A percentile compares a stretch with the other conserved stretches of the same genome.
These are phyloP conservation scores for Myxocyprinus asiaticus DNA, from an alignment of 2,113 vertebrate species.

Conservation along the genomic window DNA sequence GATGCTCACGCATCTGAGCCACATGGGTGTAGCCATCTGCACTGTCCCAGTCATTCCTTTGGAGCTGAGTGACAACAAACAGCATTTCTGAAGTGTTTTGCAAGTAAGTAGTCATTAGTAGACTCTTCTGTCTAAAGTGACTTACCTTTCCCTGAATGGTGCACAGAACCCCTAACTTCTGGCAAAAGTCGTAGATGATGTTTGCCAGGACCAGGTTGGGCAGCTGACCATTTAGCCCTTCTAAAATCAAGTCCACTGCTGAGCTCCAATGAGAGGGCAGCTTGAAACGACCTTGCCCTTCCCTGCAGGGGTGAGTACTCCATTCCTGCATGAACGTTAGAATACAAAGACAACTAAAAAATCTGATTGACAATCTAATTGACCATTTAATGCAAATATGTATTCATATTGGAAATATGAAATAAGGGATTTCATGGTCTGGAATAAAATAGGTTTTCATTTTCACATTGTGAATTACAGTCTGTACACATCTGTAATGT, in stretches of 20 bases:
- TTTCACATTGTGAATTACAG: background rate
- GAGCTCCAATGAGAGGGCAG: conserved; percentile 85
- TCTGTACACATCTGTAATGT: conserved; percentile 80
- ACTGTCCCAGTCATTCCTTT: conserved; percentile 85
- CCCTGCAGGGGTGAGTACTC: conserved; percentile 80
- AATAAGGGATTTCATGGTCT: no score
- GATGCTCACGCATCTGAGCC: conserved; percentile 71
- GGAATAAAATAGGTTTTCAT: no score
- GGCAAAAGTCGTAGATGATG: conserved; percentile 92
- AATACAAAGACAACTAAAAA: no score
- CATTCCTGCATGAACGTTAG: conserved; percentile 71
- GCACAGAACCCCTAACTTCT: conserved; percentile 88
- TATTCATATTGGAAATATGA: no score
- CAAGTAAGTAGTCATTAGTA: background rate
- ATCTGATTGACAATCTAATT: no score
- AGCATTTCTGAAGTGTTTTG: background rate
- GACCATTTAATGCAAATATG: no score
- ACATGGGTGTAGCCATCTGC: conserved; percentile 79
- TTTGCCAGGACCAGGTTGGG: conserved; percentile 92
- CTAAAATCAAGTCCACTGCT: conserved; percentile 85
- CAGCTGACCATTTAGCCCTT: conserved; percentile 91
- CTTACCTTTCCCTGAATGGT: conserved; percentile 92
- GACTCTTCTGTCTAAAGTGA: background rate
- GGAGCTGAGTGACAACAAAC: conserved; percentile 72
- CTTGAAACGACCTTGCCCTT: conserved; percentile 89